Base-by-base conservation (phyloP, 1,140 invertebrate species). In the Drosophila virilis region DNA sequence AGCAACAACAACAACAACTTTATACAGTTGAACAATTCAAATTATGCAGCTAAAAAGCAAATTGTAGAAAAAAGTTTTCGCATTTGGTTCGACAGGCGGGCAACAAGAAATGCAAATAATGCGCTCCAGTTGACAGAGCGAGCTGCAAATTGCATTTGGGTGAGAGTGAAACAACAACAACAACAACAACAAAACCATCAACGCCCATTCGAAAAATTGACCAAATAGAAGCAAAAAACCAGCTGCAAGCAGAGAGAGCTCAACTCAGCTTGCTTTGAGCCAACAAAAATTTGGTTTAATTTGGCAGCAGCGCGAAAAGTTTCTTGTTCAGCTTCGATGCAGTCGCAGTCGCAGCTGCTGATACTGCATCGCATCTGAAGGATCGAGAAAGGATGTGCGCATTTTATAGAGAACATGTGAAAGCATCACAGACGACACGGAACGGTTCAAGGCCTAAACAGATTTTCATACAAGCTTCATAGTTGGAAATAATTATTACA, bases 21-120 rank as follows among this genome's bases (percentile, higher is more conserved):
- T 28, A 32, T 46, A 37, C 61, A 61, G 42, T 66, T n/a, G 42
- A 50, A 48, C 64, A 64, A 64, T 22, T 66, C 52, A 58, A 58
- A 66, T 69, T 69, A 69, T 69, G 67, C 67, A 46, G 33, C 13
- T 28, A 12, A 37, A 55, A 15, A 7, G 12, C 15, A 61, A 15
- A 55, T 12, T 50, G 46, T n/a, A 50, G 4, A 28, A 3, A 55
- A 57, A 78, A 81, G 42, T 76, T 72, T 66, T 78, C 17, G 67
- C 64, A 77, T 61, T 69, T 38, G 54, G 33, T 35, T 38, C 66
- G 65, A 77, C 78, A 58, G 71, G 68, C 65, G 57, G 6, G 22
- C 51, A 80, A 77, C 64, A 77, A 84, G 73, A 67, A 80, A 85
- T 85, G 77, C 80, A 84, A 84, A 84, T 85, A 78, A 65, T 64